Evolutionary conservation across 2,797 vertebrate species (phyloP).

Genomic region (Lepus oiostolus): DNA sequence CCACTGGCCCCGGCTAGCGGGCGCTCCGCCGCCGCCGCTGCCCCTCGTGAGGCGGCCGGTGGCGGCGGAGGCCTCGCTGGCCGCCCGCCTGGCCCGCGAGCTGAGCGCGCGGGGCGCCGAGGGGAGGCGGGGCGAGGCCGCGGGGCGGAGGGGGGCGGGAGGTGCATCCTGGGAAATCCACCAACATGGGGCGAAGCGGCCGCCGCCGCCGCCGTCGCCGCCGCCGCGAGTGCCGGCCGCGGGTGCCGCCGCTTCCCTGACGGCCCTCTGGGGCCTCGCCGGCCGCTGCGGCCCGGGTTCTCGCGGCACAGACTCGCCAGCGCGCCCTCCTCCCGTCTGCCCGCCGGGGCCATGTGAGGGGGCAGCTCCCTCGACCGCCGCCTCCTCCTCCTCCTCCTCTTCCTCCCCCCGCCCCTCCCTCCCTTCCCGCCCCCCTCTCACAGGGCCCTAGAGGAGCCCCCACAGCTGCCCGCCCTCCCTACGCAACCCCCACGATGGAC

Average conservation of each 20-base stretch:
- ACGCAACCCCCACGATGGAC: slow-evolving; percentile 94
- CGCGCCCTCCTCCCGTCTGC: slow-evolving; percentile 19
- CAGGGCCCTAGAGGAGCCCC: slow-evolving; percentile 78
- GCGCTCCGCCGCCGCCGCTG: neutral
- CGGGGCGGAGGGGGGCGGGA: slow-evolving; percentile 82
- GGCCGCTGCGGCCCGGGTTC: slow-evolving; percentile 36
- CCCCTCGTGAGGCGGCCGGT: neutral
- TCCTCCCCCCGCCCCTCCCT: slow-evolving; percentile 21
- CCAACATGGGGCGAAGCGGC: slow-evolving; percentile 89
- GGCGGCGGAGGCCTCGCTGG: neutral
- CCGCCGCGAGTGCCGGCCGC: slow-evolving; percentile 65
- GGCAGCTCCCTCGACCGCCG: slow-evolving; percentile 70
- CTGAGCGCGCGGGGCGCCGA: slow-evolving; percentile 33
- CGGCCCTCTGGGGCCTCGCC: slow-evolving; percentile 78
- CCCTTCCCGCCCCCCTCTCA: slow-evolving; percentile 60
- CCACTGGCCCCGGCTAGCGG: slow-evolving; percentile 30
- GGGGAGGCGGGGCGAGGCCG: slow-evolving; percentile 74
- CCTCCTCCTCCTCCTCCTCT: slow-evolving; percentile 52
- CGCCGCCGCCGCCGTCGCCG: slow-evolving; percentile 81
- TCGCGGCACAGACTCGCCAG: neutral
- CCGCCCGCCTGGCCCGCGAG: neutral
- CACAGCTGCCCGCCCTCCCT: slow-evolving; percentile 72
- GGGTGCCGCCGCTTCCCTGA: slow-evolving; percentile 88
- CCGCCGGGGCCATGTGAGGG: slow-evolving; percentile 78
- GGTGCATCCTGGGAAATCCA: slow-evolving; percentile 93